phyloP scores from a whole-genome alignment of 2,888 invertebrate species.

The Trachelus troglodyta region DNA sequence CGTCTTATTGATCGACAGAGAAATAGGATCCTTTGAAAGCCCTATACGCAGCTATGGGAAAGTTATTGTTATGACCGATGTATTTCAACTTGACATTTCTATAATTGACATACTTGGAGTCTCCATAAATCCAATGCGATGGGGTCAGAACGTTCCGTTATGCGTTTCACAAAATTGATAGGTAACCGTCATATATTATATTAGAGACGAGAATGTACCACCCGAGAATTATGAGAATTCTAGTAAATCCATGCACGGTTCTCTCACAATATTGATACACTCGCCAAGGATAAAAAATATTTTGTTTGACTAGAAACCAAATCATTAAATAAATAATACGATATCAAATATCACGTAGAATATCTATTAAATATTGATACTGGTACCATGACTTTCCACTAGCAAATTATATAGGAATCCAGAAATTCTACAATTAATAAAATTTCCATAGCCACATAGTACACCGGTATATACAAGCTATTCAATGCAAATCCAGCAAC shows the following conservation, averaged over 20 bases:
- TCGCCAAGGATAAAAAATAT: neutral
- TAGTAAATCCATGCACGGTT: neutral
- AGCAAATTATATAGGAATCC: no score
- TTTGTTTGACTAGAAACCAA: neutral
- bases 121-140: neutral
- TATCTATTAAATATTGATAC: neutral
- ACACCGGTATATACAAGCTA: no score
- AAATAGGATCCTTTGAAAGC: neutral
- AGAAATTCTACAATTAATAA: no score
- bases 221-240: neutral
- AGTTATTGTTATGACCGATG: conserved; percentile 26
- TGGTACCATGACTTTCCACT: no score
- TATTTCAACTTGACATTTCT: conserved; percentile 25
- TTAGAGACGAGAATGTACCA: neutral
- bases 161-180: neutral
- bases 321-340: neutral
- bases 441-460: no score
- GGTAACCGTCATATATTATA: neutral
- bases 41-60: neutral
- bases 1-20: neutral
- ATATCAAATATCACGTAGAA: neutral
- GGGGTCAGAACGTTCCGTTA: neutral
- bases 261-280: neutral
- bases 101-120: conserved; percentile 23
- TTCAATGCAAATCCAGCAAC: no score